Base-by-base conservation (phyloP, 2,113 vertebrate genomes). In the Elgaria multicarinata region DNA sequence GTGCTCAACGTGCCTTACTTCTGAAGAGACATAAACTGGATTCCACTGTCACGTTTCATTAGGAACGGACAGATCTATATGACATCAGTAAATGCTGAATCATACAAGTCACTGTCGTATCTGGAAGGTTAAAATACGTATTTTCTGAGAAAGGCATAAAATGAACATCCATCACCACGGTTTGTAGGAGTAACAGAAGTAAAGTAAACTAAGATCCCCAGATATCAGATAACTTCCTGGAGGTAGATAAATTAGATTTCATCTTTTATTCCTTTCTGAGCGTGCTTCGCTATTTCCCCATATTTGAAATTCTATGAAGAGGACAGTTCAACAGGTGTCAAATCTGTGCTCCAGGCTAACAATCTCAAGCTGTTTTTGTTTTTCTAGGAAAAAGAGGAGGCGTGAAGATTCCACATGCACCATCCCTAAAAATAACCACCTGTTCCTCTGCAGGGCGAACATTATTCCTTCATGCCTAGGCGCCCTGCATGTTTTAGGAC, bases 311-410 rank as follows among this genome's bases (percentile, higher is more conserved):
- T 91, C 89, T 85, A 78, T 89, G 81, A 46, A 78, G 18, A 83
- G 42, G 78, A 89, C 39, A 90, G n/a, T 6, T 74, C 81, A 83
- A 82, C 93, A 91, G 66, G 67, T 72, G 85, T 6, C 62, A 1
- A 3, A 95, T 92, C 87, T 86, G 64, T 90, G 81, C 92, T 93
- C 74, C 80, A 83, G 80, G 87, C 91, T 91, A 93, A 85, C n/a
- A 50, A 42, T 50, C 12, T 36, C 71, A 92, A 76, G 85, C 85
- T 90, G 86, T 79, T 95, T n/a, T 81, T 91, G 20, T 20, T 91
- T 72, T 86, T 42, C 87, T 85, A 89, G 44, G 91, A 83, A 75
- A 8, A 85, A 16, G 62, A 87, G 53, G 55, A 76, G 84, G 74
- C 42, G 42, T 4, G 7, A 9, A 58, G 1, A n/a, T 62, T 71